Conservation (phyloP, 92 coral and sea anemone genomes). For the Blastomussa wellsi region DNA sequence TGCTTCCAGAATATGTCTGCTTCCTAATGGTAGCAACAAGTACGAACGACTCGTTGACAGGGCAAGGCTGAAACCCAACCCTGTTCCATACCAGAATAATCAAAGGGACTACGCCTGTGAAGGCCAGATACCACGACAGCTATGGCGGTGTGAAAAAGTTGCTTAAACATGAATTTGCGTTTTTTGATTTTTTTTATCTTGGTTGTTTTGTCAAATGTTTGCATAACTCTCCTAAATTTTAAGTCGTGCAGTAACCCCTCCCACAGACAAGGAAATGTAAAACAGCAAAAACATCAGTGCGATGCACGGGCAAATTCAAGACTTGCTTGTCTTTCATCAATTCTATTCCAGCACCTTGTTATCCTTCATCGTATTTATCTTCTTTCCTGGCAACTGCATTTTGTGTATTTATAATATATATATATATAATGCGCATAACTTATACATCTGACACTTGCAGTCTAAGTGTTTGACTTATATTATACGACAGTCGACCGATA, state of each 20-base stretch:
- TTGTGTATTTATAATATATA: constrained; percentile 23
- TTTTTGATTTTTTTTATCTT: constrained; percentile 11
- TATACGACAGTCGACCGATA: not conserved
- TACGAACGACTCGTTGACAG: no score
- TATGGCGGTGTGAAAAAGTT: no score
- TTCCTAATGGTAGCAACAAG: no score
- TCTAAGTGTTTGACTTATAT: constrained; percentile 23
- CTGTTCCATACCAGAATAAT: constrained; percentile 19
- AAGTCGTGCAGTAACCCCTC: constrained; percentile 7
- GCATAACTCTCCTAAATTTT: constrained; percentile 4
- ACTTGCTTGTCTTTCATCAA: not conserved
- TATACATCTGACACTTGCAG: no score
- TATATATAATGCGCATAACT: no score
- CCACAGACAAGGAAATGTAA: not conserved
- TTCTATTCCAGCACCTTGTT: no score
- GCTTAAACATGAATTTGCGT: no score
- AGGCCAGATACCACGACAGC: constrained; percentile 24
- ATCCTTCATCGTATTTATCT: not conserved
- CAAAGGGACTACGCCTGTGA: constrained; percentile 15
- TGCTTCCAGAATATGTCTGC: no score
- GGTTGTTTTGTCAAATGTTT: constrained; percentile 6
- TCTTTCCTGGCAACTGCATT: constrained; percentile 17
- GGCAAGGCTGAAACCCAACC: no score
- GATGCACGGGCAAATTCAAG: not conserved
- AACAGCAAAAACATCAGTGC: constrained; percentile 9